Evolutionary conservation across 2,797 vertebrate genomes (phyloP), one percentile per base, ranked within the genome.

Genomic region (Philypnodon macrostomus): DNA sequence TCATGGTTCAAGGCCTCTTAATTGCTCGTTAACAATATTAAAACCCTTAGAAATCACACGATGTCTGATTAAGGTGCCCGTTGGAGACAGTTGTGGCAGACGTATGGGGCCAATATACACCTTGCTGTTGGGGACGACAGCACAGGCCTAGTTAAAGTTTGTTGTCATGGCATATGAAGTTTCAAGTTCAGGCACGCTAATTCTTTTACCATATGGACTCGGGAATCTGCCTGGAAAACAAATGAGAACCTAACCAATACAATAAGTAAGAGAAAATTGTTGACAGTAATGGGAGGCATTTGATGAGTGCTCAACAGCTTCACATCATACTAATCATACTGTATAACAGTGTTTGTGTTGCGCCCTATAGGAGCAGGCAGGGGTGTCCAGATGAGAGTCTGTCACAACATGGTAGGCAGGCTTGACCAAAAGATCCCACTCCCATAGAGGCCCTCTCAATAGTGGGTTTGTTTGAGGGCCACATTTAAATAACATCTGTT

Each of bases 401-500:
- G 14, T 51, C 27, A 12, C 65, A 35, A 44, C 35, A 23, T 38
- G 13, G 16, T 26, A 45, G 62, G 32, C 26, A 3, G 52, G 26
- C 21, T 42, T 47, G 60, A 67, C 55, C 58, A 36, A 42, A 6
- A 17, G 21, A 53, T 67, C 59, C 11, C 12, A 11, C 52, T 39
- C 61, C 53, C 54, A 26, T 2, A 32, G 39, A 39, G 52, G 15
- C 49, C 44, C 40, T 45, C 31, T 64, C 54, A 57, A 42, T 58
- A 53, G 53, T 31, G 40, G 68, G 56, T 63, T 71, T 60, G 59
- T 78, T 63, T 51, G 24, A 39, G 47, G 48, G 42, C 16, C 53
- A 57, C 72, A 83, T 84, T 75, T 65, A 52, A 75, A 79, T 63
- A 81, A 58, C 83, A 83, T 83, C 74, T 85, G 81, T 67, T 72